Conservation (phyloP, 2,113 vertebrate species). For the Ailurus styani region DNA sequence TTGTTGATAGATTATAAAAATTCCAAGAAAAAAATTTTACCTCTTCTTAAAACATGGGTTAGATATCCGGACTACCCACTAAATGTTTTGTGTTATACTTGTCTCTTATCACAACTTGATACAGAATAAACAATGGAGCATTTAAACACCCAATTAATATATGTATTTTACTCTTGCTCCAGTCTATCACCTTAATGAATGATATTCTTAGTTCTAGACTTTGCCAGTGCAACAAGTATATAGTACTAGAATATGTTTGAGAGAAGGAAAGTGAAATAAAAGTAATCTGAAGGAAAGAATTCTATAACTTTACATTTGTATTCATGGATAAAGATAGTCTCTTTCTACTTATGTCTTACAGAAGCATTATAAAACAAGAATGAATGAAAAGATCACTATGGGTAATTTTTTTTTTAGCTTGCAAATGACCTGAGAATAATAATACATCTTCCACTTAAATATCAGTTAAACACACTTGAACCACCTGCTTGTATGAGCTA, state of each 20-base stretch:
- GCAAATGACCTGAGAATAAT: background rate
- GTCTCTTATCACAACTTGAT: background rate
- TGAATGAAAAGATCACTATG: background rate
- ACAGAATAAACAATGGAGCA: background rate
- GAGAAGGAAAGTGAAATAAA: background rate
- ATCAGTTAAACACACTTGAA: background rate
- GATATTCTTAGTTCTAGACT: background rate
- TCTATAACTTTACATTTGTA: background rate
- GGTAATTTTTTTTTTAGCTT: background rate
- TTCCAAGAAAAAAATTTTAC: background rate
- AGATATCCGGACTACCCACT: background rate
- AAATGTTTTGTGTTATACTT: background rate
- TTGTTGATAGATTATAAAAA: background rate
- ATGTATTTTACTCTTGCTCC: background rate
- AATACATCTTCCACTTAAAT: background rate
- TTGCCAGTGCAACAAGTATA: background rate
- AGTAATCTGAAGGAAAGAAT: background rate
- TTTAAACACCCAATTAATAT: background rate
- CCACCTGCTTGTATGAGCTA: background rate
- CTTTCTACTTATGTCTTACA: background rate
- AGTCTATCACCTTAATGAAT: background rate
- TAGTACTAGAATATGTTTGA: background rate
- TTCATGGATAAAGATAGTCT: background rate
- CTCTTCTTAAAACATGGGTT: background rate
- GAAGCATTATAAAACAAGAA: background rate